Conservation (phyloP, 92 coral and sea anemone species). For the Bergia sp. region DNA sequence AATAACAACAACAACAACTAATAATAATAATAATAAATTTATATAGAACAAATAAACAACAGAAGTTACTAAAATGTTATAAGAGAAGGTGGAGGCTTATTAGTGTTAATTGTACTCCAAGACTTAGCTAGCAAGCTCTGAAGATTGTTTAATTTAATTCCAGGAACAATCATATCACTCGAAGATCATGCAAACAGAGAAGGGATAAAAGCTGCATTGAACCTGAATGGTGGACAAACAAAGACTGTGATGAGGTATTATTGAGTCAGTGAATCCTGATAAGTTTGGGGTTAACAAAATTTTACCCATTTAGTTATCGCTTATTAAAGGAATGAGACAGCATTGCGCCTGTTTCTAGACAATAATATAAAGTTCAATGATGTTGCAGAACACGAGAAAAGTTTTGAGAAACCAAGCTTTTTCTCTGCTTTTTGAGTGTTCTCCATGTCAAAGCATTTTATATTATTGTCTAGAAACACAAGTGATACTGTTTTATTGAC, state of each 20-base stretch:
- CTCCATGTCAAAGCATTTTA: no score
- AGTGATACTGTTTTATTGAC: neutral
- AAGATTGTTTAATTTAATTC: slow-evolving; percentile 22
- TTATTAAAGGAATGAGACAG: no score
- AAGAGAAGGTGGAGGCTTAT: slow-evolving; percentile 22
- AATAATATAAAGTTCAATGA: neutral
- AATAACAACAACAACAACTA: neutral
- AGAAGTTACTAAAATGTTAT: neutral
- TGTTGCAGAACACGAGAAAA: no score
- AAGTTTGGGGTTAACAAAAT: slow-evolving; percentile 22
- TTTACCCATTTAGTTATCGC: no score
- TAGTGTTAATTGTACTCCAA: slow-evolving; percentile 21
- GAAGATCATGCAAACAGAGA: slow-evolving; percentile 31
- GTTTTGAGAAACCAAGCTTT: no score
- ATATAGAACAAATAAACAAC: neutral
- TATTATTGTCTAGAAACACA: no score
- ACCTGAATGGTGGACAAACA: slow-evolving; percentile 18
- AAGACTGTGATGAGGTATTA: slow-evolving; percentile 33
- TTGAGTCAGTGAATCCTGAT: slow-evolving; percentile 1
- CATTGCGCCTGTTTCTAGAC: no score
- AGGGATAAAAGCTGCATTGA: slow-evolving; percentile 28
- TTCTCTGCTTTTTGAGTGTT: neutral
- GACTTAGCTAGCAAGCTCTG: slow-evolving; percentile 14
- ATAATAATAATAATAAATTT: neutral
- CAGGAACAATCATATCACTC: slow-evolving; percentile 25